A percentile compares a stretch with the other conserved stretches of the same genome.
phyloP scores from a whole-genome alignment of 2,113 vertebrate genomes.

The Notarius quadriscutis region DNA sequence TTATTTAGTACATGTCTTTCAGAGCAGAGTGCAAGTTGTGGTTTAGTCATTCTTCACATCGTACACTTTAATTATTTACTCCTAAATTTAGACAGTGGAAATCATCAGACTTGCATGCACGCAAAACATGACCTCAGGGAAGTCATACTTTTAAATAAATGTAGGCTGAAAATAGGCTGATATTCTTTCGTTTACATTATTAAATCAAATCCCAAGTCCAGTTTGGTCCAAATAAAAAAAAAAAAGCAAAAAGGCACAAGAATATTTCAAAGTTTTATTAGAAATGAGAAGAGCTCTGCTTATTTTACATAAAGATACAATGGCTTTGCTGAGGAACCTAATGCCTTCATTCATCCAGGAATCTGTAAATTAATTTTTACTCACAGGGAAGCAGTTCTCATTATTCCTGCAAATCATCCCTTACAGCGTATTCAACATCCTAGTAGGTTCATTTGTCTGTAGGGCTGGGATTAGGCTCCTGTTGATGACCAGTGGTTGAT shows the following conservation, averaged over 20 bases:
- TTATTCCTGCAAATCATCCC: slow-evolving; percentile 64
- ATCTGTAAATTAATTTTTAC: slow-evolving; percentile 75
- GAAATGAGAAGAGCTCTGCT: slow-evolving; percentile 80
- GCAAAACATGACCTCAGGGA: too few relatives aligned
- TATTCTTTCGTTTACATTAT: not conserved
- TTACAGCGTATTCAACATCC: slow-evolving; percentile 70
- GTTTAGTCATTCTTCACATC: not conserved
- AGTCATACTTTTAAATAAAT: not conserved
- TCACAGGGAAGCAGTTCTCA: slow-evolving; percentile 63
- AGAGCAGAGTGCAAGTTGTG: not conserved
- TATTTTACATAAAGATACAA: slow-evolving; percentile 85
- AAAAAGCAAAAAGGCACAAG: not conserved
- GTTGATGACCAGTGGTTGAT: slow-evolving; percentile 72
- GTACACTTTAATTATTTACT: not conserved
- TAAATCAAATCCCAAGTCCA: not conserved
- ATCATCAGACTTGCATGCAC: not conserved
- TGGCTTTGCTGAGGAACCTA: slow-evolving; percentile 84
- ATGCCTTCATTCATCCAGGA: slow-evolving; percentile 80
- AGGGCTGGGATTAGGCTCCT: slow-evolving; percentile 70
- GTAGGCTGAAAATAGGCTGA: not conserved
- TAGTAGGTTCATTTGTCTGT: slow-evolving; percentile 74
- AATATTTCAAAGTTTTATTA: slow-evolving; percentile 94
- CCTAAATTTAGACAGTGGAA: not conserved
- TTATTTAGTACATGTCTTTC: not conserved
- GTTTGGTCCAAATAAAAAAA: not conserved